Evolutionary conservation across 1,140 invertebrate genomes (phyloP), one percentile per base, ranked within the genome.

Genomic region (Brachionus paranguensis): DNA sequence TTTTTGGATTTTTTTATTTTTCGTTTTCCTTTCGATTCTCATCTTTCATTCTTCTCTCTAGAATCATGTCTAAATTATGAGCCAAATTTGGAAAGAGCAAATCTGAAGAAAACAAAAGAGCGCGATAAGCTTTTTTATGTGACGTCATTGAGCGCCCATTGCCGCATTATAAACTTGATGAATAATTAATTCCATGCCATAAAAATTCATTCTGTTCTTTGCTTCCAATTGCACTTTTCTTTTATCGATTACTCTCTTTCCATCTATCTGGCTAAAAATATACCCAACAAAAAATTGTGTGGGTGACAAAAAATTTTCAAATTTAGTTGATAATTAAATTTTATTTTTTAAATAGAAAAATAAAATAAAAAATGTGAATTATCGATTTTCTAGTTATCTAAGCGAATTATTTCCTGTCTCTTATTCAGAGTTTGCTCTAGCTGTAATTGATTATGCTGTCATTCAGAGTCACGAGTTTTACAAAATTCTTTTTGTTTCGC

Each of bases 51-150:
- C 53, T 37, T 37, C 6, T 37, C 33, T 55, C 3, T 68, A 33
- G 27, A 29, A 68, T 68, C 65, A 33, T 68, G 65, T 68, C 65
- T 68, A 68, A 27, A 68, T 68, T 68, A 68, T 68, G 65, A 29
- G 12, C 14, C 5, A 68, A 68, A 24, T 24, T 33, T 29, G 20
- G 33, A 68, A 68, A 60, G 17, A 60, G 53, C 53, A 60, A 60
- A 60, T 60, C 47, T 53, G 47, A 53, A 53, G 47, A 53, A 53
- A 14, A 37, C 33, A 37, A 37, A 37, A 37, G 33, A 37, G 14
- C 47, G 47, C 53, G 53, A 60, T 60, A 60, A 60, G 53, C 53
- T 60, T 60, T 60, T 60, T 17, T 10, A 24, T 47, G 45, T 47
- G 53, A 60, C 53, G 53, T 60, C 53, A 60, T 60, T 60, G 53